Base-by-base conservation (phyloP, 2,888 invertebrate genomes). In the Idaea straminata region DNA sequence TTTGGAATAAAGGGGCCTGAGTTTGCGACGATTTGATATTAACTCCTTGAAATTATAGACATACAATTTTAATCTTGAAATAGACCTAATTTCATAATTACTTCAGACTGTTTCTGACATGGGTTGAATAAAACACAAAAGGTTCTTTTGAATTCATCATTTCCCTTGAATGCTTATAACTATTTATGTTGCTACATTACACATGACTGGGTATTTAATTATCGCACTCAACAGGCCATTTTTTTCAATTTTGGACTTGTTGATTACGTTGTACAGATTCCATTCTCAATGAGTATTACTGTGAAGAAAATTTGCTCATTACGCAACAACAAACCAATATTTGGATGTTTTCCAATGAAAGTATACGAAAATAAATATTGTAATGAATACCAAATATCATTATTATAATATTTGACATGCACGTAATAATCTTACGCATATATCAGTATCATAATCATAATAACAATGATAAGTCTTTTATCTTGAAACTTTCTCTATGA, bases 321-420 rank as follows among this genome's bases (percentile, higher is more conserved):
- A 13, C 47, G 47, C 47, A 47, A 47, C 47, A 7, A 10, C 47
- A 47, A 6, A 47, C 47, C 64, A 64, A 68, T 67, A 72, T 73
- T 81, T 84, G 84, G 83, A 80, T 61, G 64, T 57, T 62, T 66
- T 81, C 84, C 85, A 85, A 80, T 78, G 76, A 79, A 80, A 47
- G 47, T 75, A 77, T 74, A 74, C 73, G 62, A 71, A 82, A 84
- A 81, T 81, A 81, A 69, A 75, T 69, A 47, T 47, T 7, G 63
- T 69, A 69, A 72, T 66, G 62, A 61, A 64, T 64, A 62, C 61
- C 15, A 47, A 47, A 47, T 7, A 47, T 10, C 10, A 47, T 47
- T 47, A 47, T 47, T 47, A 10, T 47, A 47, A 47, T 47, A 47
- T 47, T 47, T 47, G 10, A 47, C 47, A 47, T 10, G 13, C 60